Evolutionary conservation across 2,797 vertebrate genomes (phyloP), one percentile per base, ranked within the genome.

Genomic region (Pangasius sanitwongsei): DNA sequence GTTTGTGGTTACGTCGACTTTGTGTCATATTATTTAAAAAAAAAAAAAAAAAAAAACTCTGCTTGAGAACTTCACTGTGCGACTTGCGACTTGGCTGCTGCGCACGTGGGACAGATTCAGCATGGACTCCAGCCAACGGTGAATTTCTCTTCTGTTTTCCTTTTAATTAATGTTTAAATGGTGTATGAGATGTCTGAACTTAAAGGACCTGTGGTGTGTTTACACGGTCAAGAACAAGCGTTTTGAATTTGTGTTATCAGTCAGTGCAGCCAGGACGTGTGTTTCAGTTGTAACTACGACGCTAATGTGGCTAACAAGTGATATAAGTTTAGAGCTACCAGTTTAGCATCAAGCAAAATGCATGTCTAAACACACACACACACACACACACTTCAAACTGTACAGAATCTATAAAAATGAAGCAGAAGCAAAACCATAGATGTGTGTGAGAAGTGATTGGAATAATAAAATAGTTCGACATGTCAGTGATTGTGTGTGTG

Each of bases 51-150:
- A 16, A 57, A 18, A 31, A 6, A n/a, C 12, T 9, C 31, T 2
- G 77, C 48, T 57, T 6, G 28, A 50, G n/a, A 69, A 34, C 15
- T 67, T 50, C 20, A 23, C 16, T 63, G 81, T 44, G 59, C 59
- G 81, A 61, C 80, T 25, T 63, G 57, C 57, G 81, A 61, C 80
- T 25, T 28, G 1, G 7, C 83, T 50, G 83, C 63, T 53, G 83
- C n/a, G 63, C 83, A 85, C 83, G 83, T 85, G 82, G 63, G 20
- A 34, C 44, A 13, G 18, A 31, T 69, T 23, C 83, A 69, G 44
- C 63, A 85, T 85, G 83, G 83, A 85, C 44, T 50, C 63, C 83
- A 34, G 28, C 11, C 67, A 3, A 11, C n/a, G 63, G 83, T 84
- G n/a, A 7, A 2, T 25, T 28, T 63, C 16, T 50, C 8, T 18